Conservation (phyloP, 2,888 invertebrate genomes). For the Eupithecia vulgata region DNA sequence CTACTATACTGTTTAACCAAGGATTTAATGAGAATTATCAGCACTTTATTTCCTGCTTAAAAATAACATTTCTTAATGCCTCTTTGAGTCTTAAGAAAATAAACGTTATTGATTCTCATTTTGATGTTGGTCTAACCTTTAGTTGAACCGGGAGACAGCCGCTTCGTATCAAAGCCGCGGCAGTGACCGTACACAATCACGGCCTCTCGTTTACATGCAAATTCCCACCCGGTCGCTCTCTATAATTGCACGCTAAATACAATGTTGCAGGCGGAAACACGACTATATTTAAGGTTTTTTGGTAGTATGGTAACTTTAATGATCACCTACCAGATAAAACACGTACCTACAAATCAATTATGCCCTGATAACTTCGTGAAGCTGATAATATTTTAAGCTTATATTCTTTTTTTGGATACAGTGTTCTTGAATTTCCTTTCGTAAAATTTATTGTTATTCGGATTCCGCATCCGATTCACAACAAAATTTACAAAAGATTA, state of each 20-base stretch:
- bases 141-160: not conserved
- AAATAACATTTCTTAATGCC: not conserved
- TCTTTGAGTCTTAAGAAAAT: not conserved
- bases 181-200: constrained; percentile 55
- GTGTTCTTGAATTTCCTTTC: not conserved
- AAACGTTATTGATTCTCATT: not conserved
- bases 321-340: not conserved
- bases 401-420: too few species aligned
- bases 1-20: too few species aligned
- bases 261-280: constrained; percentile 2
- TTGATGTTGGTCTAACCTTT: not conserved
- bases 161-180: constrained; percentile 33
- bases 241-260: constrained; percentile 32
- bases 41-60: not conserved
- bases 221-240: constrained; percentile 47
- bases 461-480: too few species aligned
- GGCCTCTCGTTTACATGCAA: constrained; percentile 68
- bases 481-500: too few species aligned
- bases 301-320: not conserved
- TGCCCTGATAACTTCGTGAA: not conserved
- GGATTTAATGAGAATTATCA: not conserved
- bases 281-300: not conserved
- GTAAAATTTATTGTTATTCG: too few species aligned
- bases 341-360: not conserved
- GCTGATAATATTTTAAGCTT: too few species aligned